Base-by-base conservation (phyloP, 1,140 invertebrate genomes). In the Drosophila rhopaloa region DNA sequence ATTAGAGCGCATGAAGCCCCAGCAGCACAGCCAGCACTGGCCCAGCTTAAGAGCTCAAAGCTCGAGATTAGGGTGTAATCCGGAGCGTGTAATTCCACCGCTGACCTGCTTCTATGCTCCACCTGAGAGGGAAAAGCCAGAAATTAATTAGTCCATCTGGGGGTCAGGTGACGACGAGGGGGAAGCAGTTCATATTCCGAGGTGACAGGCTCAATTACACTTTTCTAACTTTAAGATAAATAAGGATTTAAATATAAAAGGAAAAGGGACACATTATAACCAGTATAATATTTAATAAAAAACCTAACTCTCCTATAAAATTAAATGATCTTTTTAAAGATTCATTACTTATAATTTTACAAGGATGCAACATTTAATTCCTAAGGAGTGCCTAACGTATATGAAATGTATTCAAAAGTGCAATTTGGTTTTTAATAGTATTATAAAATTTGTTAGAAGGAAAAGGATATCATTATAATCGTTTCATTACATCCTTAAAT, bases 81-180 rank as follows among this genome's bases (percentile, higher is more conserved):
- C 72, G 40, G 24, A 66, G 48, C 73, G 37, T 76, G 60, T 51
- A 57, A 47, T 67, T 75, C 51, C 43, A 55, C 67, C 65, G 35
- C 67, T 71, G 58, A 63, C 72, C 67, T 55, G 48, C 43, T 65
- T 63, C 60, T 9, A 32, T 9, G 43, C 11, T 8, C 9, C 65
- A 68, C 65, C 65, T 65, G 60, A 27, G 47, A 5, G 14, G 38
- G 47, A 35, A 50, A 35, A 37, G 60, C 44, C 35, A 50, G 46
- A 41, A 76, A 76, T 76, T 76, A 76, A 76, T 76, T 76, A 76
- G 73, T 67, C 40, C 44, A 50, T 19, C n/a, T 35, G 50, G 29
- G 59, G 51, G 37, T 32, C 40, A 38, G 40, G 55, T 57, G 40
- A 24, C 35, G 27, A 41, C 13, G 32, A 14, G 38, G 29, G 29